phyloP scores from a whole-genome alignment of 2,888 invertebrate species.

The Oscheius myriophilus region DNA sequence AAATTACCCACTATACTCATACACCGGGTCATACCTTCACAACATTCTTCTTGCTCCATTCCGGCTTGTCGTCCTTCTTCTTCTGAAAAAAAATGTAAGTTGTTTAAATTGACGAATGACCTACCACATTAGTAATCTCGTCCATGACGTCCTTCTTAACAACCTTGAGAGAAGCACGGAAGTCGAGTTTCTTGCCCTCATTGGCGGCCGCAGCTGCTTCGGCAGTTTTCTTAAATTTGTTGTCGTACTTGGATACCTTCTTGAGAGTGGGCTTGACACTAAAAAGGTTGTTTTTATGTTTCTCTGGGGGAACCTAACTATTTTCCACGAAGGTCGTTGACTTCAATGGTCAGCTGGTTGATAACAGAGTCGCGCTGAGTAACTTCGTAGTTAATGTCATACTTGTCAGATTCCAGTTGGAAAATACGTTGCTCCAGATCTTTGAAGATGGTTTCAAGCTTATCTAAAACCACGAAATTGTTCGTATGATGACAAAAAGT shows the following conservation, averaged over 20 bases:
- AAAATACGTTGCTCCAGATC: conserved; percentile 77
- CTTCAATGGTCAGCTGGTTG: conserved; percentile 97
- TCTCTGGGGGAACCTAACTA: conserved; percentile 75
- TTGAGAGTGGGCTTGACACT: conserved; percentile 77
- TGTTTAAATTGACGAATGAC: neutral
- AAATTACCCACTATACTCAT: neutral
- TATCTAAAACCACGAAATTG: conserved; percentile 52
- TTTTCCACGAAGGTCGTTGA: conserved; percentile 99
- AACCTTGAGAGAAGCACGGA: conserved; percentile 94
- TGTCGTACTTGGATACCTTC: conserved; percentile 99
- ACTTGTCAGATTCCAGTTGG: conserved; percentile 77
- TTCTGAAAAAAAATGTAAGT: conserved; percentile 39
- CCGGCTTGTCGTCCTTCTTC: conserved; percentile 69
- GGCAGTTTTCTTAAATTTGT: conserved; percentile 77
- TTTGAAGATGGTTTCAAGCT: conserved; percentile 66
- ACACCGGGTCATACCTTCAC: conserved; percentile 29
- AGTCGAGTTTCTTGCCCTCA: conserved; percentile 38
- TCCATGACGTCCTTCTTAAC: conserved; percentile 87
- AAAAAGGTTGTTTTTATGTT: neutral
- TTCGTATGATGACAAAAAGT: neutral
- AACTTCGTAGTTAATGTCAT: conserved; percentile 96
- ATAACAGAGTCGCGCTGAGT: conserved; percentile 78
- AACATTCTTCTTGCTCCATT: conserved; percentile 65
- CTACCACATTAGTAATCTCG: conserved; percentile 47
- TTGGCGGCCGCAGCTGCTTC: conserved; percentile 36